phyloP scores from a whole-genome alignment of 2,797 vertebrate species.

The Gadopsis marmoratus region DNA sequence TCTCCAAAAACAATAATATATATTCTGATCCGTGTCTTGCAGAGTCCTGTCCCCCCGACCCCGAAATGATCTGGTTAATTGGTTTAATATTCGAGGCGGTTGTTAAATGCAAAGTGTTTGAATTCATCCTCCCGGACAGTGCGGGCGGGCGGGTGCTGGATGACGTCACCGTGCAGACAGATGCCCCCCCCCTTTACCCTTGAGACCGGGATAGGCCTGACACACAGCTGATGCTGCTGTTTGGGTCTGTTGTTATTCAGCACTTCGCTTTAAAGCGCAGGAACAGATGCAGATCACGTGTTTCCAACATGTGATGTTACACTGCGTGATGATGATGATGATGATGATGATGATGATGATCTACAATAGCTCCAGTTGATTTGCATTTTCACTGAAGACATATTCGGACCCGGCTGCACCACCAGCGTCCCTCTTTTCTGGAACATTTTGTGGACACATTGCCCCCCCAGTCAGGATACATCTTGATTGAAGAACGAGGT shows the following conservation, averaged over 20 bases:
- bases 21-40: too few relatives aligned
- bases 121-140: slow-evolving; percentile 64
- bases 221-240: slow-evolving; percentile 47
- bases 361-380: too few relatives aligned
- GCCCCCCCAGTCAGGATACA: too few relatives aligned
- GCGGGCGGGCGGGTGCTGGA: slow-evolving; percentile 48
- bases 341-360: too few relatives aligned
- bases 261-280: neutral
- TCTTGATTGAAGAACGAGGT: too few relatives aligned
- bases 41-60: too few relatives aligned
- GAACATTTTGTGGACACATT: neutral
- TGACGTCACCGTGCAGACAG: slow-evolving; percentile 78
- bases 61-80: neutral
- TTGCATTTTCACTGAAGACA: too few relatives aligned
- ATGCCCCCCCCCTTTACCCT: slow-evolving; percentile 54
- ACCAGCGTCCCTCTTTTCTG: neutral
- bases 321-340: too few relatives aligned
- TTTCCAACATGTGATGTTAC: too few relatives aligned
- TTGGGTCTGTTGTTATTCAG: slow-evolving; percentile 29
- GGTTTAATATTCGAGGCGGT: slow-evolving; percentile 32
- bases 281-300: neutral
- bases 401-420: too few relatives aligned
- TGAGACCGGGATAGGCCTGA: slow-evolving; percentile 51
- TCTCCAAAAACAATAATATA: neutral
- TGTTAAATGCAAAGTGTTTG: slow-evolving; percentile 52